phyloP scores from a whole-genome alignment of 2,888 invertebrate genomes.

The Willowsia nigromaculata region DNA sequence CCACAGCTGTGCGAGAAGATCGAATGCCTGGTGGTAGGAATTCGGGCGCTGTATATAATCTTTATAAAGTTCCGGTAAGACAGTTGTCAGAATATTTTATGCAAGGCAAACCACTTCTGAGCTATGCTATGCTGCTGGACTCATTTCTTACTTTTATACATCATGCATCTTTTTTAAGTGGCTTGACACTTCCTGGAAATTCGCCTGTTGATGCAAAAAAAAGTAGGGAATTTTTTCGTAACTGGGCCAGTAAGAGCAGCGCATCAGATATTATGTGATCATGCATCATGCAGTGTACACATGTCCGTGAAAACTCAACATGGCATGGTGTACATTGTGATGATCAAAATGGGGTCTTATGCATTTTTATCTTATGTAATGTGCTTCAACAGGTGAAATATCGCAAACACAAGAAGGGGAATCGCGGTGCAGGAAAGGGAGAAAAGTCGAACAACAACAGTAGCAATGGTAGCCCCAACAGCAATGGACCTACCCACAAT shows the following conservation, averaged over 20 bases:
- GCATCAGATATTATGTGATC: not conserved
- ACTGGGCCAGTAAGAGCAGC: slow-evolving; percentile 59
- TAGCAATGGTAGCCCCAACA: slow-evolving; percentile 80
- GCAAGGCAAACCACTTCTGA: slow-evolving; percentile 63
- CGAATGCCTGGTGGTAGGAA: slow-evolving; percentile 99
- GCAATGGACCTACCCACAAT: slow-evolving; percentile 78
- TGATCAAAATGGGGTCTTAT: not conserved
- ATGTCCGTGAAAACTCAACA: not conserved
- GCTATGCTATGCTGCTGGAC: slow-evolving; percentile 31
- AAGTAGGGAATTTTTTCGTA: not conserved
- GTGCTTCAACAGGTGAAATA: slow-evolving; percentile 89
- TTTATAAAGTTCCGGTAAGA: slow-evolving; percentile 89
- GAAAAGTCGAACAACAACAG: slow-evolving; percentile 80
- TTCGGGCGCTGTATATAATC: slow-evolving; percentile 98
- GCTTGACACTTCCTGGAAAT: slow-evolving; percentile 67
- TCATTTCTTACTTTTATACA: slow-evolving; percentile 26
- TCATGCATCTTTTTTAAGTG: slow-evolving; percentile 16
- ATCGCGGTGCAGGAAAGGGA: slow-evolving; percentile 81
- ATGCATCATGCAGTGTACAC: not conserved
- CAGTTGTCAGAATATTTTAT: slow-evolving; percentile 20
- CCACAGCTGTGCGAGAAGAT: slow-evolving; percentile 96
- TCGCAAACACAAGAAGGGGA: slow-evolving; percentile 94
- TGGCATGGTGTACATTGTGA: not conserved
- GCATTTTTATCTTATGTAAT: slow-evolving; percentile 16
- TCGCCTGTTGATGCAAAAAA: slow-evolving; percentile 66